Percentiles rank a stretch among this genome's conserved stretches.
Evolutionary conservation across 2,797 vertebrate species (phyloP).

Genomic region (Allobates femoralis): DNA sequence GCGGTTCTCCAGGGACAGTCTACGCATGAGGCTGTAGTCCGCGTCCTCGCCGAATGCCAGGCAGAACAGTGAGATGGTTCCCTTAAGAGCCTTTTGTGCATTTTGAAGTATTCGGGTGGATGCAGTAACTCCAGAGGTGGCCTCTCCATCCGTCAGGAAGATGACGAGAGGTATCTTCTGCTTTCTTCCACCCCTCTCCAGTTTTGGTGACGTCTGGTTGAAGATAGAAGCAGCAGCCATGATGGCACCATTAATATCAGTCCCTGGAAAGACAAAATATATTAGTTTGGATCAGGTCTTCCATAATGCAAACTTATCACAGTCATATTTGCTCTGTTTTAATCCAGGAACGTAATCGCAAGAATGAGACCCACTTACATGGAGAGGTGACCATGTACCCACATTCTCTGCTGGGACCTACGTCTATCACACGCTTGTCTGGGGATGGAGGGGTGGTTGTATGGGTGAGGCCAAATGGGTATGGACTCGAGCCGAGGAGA

Average conservation of each 20-base stretch:
- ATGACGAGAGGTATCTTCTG: slow-evolving; percentile 81
- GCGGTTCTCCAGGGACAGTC: slow-evolving; percentile 82
- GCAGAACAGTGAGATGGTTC: slow-evolving; percentile 79
- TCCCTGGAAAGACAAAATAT: slow-evolving; percentile 76
- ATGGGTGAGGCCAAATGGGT: too few relatives aligned
- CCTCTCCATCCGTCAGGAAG: slow-evolving; percentile 87
- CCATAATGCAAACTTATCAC: not conserved
- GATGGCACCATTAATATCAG: slow-evolving; percentile 85
- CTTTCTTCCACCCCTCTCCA: slow-evolving; percentile 55
- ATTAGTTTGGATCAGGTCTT: not conserved
- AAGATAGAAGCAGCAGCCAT: slow-evolving; percentile 82
- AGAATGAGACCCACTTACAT: not conserved
- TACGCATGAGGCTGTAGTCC: slow-evolving; percentile 80
- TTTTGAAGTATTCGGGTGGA: slow-evolving; percentile 80
- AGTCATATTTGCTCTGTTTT: not conserved
- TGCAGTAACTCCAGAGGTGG: slow-evolving; percentile 80
- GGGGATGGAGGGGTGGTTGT: too few relatives aligned
- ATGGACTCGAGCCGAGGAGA: too few relatives aligned
- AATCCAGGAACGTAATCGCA: not conserved
- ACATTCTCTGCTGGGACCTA: too few relatives aligned
- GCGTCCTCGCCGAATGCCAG: slow-evolving; percentile 87
- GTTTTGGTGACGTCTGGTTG: slow-evolving; percentile 68
- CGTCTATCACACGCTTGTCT: too few relatives aligned
- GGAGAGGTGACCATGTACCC: too few relatives aligned
- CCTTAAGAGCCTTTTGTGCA: slow-evolving; percentile 75